phyloP scores from a whole-genome alignment of 2,113 vertebrate species.

The Xiphophorus maculatus region DNA sequence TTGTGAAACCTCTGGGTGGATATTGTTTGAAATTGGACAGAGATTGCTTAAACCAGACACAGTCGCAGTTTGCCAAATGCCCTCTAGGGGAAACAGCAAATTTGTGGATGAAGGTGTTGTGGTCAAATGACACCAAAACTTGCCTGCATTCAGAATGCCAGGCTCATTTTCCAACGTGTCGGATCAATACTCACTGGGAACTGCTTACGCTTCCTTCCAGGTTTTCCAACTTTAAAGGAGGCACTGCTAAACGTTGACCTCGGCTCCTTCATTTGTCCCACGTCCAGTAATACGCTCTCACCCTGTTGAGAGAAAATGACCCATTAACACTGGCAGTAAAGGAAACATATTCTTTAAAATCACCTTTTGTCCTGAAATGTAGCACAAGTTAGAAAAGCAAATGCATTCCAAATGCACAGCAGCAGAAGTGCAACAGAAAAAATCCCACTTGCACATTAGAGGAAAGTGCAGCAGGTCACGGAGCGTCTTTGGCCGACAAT shows the following conservation, averaged over 20 bases:
- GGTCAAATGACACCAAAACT: no score
- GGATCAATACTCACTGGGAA: slow-evolving; percentile 84
- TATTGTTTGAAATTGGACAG: background rate
- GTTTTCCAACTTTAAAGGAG: slow-evolving; percentile 85
- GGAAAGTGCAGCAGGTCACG: slow-evolving; percentile 19
- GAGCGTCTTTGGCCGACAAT: slow-evolving; percentile 60
- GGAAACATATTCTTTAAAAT: background rate
- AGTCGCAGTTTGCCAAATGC: no score
- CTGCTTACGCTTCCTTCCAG: slow-evolving; percentile 89
- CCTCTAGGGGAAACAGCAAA: no score
- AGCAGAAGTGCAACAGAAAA: background rate
- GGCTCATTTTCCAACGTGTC: slow-evolving; percentile 4
- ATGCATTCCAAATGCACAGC: background rate
- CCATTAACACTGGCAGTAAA: background rate
- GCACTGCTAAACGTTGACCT: slow-evolving; percentile 81
- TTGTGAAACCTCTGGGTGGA: background rate
- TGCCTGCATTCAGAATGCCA: background rate
- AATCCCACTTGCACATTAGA: slow-evolving; percentile 35
- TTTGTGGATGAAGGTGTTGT: no score
- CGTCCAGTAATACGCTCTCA: slow-evolving; percentile 81
- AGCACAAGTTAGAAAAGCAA: background rate
- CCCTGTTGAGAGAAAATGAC: slow-evolving; percentile 72
- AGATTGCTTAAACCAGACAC: background rate
- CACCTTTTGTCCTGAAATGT: background rate
- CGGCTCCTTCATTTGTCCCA: slow-evolving; percentile 85